phyloP scores from a whole-genome alignment of 2,113 vertebrate genomes.

The Solea solea region DNA sequence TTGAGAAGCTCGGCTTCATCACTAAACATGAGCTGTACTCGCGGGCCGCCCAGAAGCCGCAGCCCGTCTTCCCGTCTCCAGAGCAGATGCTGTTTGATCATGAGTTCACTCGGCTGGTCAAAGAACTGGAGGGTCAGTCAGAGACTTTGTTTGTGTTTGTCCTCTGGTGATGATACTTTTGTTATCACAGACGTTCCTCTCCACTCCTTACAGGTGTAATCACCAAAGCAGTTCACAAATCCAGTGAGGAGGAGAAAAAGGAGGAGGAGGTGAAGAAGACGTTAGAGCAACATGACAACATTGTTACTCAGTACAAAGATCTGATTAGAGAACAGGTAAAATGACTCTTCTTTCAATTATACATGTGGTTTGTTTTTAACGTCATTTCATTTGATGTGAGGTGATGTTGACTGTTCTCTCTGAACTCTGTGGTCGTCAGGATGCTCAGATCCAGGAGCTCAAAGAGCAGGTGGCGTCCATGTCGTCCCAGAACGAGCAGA shows the following conservation, averaged over 20 bases:
- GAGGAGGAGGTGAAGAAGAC: conserved; percentile 99
- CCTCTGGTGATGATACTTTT: not conserved
- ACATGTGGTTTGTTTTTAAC: not conserved
- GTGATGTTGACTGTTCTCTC: conserved; percentile 8
- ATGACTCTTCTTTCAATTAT: not conserved
- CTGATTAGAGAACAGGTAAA: conserved; percentile 96
- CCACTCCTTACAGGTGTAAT: conserved; percentile 84
- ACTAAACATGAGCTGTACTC: conserved; percentile 98
- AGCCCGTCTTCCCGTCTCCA: conserved; percentile 91
- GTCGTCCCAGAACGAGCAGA: conserved; percentile 88
- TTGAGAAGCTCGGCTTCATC: conserved; percentile 96
- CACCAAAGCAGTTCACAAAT: conserved; percentile 97
- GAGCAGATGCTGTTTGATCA: conserved; percentile 99
- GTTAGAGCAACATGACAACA: conserved; percentile 96
- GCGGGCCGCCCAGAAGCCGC: conserved; percentile 93
- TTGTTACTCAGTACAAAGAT: conserved; percentile 97
- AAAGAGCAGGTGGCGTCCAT: conserved; percentile 87
- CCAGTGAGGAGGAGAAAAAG: conserved; percentile 96
- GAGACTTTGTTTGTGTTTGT: not conserved
- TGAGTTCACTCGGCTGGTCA: conserved; percentile 97
- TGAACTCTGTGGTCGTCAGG: conserved; percentile 73
- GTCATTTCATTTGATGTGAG: not conserved
- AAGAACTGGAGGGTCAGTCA: conserved; percentile 94
- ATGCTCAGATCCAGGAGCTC: conserved; percentile 91
- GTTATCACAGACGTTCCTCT: not conserved